Evolutionary conservation across 1,140 invertebrate genomes (phyloP), one percentile per base, ranked within the genome.

Genomic region (Drosophila ohnishii): DNA sequence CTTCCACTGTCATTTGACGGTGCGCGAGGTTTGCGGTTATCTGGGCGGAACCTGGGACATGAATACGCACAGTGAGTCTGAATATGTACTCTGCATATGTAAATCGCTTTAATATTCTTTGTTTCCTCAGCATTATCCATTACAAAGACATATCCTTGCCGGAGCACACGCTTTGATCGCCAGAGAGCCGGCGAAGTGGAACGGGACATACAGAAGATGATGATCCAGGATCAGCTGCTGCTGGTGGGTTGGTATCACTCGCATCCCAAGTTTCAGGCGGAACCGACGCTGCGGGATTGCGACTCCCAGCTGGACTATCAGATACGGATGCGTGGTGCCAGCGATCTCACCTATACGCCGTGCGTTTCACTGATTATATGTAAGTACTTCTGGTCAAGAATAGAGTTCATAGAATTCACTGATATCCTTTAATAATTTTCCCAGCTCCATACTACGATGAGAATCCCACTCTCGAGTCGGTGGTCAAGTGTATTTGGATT

Each of bases 231-330:
- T 69, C 95, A 96, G 59, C 93, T 98, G 30, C 95, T 95, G 30
- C 92, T 98, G 10, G 95, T 99, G 35, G 98, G 97, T 5, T 98
- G 98, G 97, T 99, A 99, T 93, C 98, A 99, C 90, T 98, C 97
- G n/a, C 98, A 99, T 93, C 97, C 97, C 1, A 94, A 95, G 44
- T 96, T 96, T 66, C 95, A 96, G 72, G 96, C 97, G 10, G 96
- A 97, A 70, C 97, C 97, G 10, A 97, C 97, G 16, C 92, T 98
- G 1, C 93, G 96, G 47, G 98, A 99, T 92, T 96, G 98, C 69
- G 97, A 98, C 86, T 95, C 96, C 71, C 98, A 99, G 91, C 93
- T 99, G 60, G 97, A 98, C 80, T 98, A 98, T 93, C 97, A 99
- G 93, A 96, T 99, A 51, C 96, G 95, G 91, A 97, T 99, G 96